Conservation (phyloP, 2,888 invertebrate genomes). For the Steinernema hermaphroditum region DNA sequence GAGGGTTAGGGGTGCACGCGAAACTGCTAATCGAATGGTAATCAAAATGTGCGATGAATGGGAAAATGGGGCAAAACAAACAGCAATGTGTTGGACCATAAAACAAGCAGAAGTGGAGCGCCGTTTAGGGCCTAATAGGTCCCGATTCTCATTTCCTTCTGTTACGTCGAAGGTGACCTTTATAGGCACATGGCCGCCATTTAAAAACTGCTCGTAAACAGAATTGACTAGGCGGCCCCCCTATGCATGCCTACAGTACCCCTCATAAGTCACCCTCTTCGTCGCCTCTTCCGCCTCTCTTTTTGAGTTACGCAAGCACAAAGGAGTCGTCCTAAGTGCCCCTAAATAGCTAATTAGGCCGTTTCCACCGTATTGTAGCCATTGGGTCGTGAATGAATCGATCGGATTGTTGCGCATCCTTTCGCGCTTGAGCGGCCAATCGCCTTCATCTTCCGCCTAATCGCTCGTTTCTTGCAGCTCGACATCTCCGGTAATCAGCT, state of each 20-base stretch:
- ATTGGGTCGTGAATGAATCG: constrained; percentile 13
- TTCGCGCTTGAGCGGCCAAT: constrained; percentile 19
- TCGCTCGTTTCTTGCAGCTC: constrained; percentile 49
- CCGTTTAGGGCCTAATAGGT: too few relatives aligned
- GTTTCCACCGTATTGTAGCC: not conserved
- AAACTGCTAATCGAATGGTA: constrained; percentile 25
- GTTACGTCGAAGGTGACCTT: too few relatives aligned
- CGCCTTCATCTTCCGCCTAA: not conserved
- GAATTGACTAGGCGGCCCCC: too few relatives aligned
- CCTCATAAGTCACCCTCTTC: too few relatives aligned
- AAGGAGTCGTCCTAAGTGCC: constrained; percentile 1
- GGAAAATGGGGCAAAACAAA: constrained; percentile 9
- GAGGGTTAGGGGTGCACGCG: constrained; percentile 7
- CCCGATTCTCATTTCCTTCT: too few relatives aligned
- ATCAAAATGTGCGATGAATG: constrained; percentile 16
- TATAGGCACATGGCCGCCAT: too few relatives aligned
- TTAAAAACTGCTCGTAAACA: too few relatives aligned
- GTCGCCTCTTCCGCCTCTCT: not conserved
- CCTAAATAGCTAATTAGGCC: constrained; percentile 24
- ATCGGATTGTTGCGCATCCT: constrained; percentile 30
- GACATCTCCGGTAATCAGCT: constrained; percentile 58
- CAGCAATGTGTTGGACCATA: not conserved
- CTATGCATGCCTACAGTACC: too few relatives aligned
- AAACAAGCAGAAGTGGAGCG: too few relatives aligned
- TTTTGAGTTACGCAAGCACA: constrained; percentile 7